Base-by-base conservation (phyloP, 2,113 vertebrate genomes). In the Nycticryphes semicollaris region DNA sequence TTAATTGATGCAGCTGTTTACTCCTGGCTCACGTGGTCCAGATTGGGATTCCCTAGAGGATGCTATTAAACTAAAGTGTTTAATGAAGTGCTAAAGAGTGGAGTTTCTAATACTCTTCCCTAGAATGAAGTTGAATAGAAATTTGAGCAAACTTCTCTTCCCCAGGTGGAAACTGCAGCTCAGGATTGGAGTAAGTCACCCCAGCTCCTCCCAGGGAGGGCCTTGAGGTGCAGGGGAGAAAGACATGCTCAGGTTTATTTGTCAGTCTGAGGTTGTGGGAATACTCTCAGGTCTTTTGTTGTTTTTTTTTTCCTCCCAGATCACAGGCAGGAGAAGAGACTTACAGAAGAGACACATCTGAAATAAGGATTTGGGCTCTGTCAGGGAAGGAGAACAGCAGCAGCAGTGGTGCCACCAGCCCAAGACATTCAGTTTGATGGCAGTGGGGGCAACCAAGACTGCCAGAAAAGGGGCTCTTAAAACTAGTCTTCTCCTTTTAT, bases 1-100 rank as follows among this genome's bases (percentile, higher is more conserved):
- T 98, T 99, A 99, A 99, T 98, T 98, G 99, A 99, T 98, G 98
- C 98, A 98, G 98, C 98, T 99, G 99, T 98, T 98, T 99, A 99
- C 98, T 97, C 98, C 98, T 98, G 97, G 97, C 98, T 98, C 99
- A 98, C 96, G 91, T 97, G 97, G 98, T 96, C 97, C 92, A 93
- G 98, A 98, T 97, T 97, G 94, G 93, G 86, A 98, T 98, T 98
- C 99, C 98, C 98, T 33, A 54, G 98, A 98, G 98, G 98, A 98
- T 98, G 98, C 97, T 98, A 98, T 98, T 99, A 98, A 98, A 98
- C 97, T 95, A 88, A 98, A 98, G 98, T 97, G 98, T 98, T 99
- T 99, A 99, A 99, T 98, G 98, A 99, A 99, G 98, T 98, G 98
- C 98, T 98, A 98, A 98, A 98, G 98, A 98, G 98, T 97, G 96